Base-by-base conservation (phyloP, 1,140 invertebrate genomes). In the Heliothis virescens region DNA sequence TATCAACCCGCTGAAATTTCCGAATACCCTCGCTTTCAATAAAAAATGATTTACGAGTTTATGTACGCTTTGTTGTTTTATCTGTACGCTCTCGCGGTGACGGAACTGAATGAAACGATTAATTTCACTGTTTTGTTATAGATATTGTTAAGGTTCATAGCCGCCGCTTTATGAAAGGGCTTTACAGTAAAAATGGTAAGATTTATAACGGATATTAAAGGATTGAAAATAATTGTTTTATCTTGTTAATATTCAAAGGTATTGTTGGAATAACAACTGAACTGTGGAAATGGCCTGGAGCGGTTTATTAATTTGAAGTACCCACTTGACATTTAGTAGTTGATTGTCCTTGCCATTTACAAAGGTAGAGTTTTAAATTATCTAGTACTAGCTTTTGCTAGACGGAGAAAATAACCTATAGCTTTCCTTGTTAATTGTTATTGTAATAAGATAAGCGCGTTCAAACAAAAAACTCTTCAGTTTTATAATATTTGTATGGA, bases 11-110 rank as follows among this genome's bases (percentile, higher is more conserved):
- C 21, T 53, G 65, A 65, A 65, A 69, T 69, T 52, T 69, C 48
- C 18, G 48, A 69, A 69, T 48, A 15, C 65, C 7, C 65, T 69
- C 18, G 48, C 47, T 69, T 69, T 69, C 48, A 69, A 69, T 52
- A 69, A 69, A 69, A 52, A 69, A 15, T 69, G 65, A 69, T 69
- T 69, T 69, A 69, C n/a, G n/a, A n/a, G n/a, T n/a, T n/a, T 69
- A 69, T 52, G 16, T 26, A 0, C 41, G 63, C 21, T 53, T 69
- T 69, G 65, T 69, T 69, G 21, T n/a, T 21, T 52, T 69, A 69
- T 69, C 65, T 69, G 11, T 16, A 26, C 13, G 13, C 4, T 7
- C 18, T 26, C 65, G 65, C 5, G 18, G 48, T 50, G 65, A 69
- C 65, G 65, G 65, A 69, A 69, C 12, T 26, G 65, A 52, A 69